A percentile compares a stretch with the other conserved stretches of the same genome.
These are phyloP conservation scores for Eidolon dupreanum DNA, from an alignment of 2,797 vertebrate genomes.

Conservation along the genomic window DNA sequence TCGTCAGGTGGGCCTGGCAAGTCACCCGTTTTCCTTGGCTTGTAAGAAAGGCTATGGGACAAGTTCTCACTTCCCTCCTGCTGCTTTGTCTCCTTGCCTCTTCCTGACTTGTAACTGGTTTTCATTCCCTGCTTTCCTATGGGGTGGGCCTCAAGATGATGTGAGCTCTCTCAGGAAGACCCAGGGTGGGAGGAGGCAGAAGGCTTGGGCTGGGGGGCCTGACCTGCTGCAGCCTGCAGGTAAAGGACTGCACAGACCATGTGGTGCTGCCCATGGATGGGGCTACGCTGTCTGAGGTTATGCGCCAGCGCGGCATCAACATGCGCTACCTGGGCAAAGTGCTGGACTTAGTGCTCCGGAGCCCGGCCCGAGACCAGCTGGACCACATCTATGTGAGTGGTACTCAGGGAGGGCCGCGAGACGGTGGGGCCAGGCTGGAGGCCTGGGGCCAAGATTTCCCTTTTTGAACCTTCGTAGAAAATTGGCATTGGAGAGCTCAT, in stretches of 20 bases:
- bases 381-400: constrained; percentile 95
- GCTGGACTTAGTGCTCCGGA: constrained; percentile 92
- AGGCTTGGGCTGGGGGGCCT: background rate
- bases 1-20: rapidly evolving
- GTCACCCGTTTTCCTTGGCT: background rate
- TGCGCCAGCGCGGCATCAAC: constrained; percentile 98
- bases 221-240: constrained; percentile 83
- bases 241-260: constrained; percentile 98
- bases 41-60: background rate
- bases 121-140: background rate
- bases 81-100: background rate
- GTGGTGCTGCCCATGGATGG: constrained; percentile 97
- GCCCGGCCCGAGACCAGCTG: constrained; percentile 91
- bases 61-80: background rate
- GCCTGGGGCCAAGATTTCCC: background rate
- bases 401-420: rapidly evolving
- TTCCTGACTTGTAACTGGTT: background rate
- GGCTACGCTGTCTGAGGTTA: constrained; percentile 93
- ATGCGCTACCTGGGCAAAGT: constrained; percentile 96
- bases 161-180: background rate
- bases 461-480: constrained; percentile 88
- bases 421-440: rapidly evolving
- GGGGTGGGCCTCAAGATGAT: background rate
- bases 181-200: background rate
- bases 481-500: constrained; percentile 97